A percentile compares a stretch with the other conserved stretches of the same genome.
Evolutionary conservation across 2,113 vertebrate species (phyloP).

Genomic region (Oncorhynchus masou): DNA sequence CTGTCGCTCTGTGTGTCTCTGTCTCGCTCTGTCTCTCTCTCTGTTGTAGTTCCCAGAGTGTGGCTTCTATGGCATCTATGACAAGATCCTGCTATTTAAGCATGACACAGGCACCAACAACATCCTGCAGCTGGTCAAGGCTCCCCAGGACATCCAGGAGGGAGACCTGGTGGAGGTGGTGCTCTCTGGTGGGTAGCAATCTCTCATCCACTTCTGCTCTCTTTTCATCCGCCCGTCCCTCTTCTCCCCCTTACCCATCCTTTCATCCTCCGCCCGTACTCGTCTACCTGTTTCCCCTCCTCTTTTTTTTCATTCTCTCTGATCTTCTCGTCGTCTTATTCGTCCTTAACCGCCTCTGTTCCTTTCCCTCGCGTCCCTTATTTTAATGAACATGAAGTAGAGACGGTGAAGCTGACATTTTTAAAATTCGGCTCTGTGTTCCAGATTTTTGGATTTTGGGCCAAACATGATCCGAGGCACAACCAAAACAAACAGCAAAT

Average conservation of each 20-base stretch:
- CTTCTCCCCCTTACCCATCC: neutral
- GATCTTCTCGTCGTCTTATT: too few relatives aligned
- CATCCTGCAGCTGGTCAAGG: conserved; percentile 85
- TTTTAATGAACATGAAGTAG: too few relatives aligned
- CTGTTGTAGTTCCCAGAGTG: conserved; percentile 85
- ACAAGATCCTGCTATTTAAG: conserved; percentile 90
- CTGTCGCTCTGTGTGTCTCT: too few relatives aligned
- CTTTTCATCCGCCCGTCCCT: neutral
- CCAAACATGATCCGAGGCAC: too few relatives aligned
- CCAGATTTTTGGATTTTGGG: too few relatives aligned
- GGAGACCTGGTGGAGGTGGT: conserved; percentile 91
- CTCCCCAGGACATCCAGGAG: conserved; percentile 81
- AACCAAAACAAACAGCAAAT: too few relatives aligned
- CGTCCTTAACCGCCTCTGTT: too few relatives aligned
- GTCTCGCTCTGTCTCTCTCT: too few relatives aligned
- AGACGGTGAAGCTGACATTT: too few relatives aligned
- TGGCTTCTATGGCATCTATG: conserved; percentile 91
- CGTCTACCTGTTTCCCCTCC: too few relatives aligned
- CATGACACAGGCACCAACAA: conserved; percentile 84
- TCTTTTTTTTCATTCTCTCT: neutral
- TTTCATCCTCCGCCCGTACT: neutral
- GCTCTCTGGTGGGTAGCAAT: conserved; percentile 77
- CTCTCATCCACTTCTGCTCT: conserved; percentile 1
- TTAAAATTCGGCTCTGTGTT: too few relatives aligned
- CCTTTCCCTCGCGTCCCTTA: too few relatives aligned